These are phyloP conservation scores for Calephelis nemesis DNA, from an alignment of 1,140 invertebrate species.

Conservation along the genomic window DNA sequence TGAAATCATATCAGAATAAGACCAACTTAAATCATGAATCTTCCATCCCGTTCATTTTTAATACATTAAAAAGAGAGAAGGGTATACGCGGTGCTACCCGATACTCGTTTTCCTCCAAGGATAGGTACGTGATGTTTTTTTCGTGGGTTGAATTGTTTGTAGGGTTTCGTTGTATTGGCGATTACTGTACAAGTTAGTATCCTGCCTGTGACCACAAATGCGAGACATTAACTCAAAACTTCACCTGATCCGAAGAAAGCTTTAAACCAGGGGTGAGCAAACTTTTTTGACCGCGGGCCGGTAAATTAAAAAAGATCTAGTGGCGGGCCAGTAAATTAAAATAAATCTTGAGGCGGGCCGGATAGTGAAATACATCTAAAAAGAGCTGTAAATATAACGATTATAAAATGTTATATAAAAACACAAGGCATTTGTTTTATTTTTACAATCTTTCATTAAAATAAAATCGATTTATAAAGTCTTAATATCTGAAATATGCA, in stretches of 20 bases:
- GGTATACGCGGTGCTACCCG: conserved; percentile 58
- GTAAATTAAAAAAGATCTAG: too few species aligned
- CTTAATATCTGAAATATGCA: too few species aligned
- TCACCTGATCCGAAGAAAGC: conserved; percentile 23
- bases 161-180: conserved; percentile 76
- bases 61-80: conserved; percentile 43
- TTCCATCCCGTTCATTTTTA: conserved; percentile 43
- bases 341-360: too few species aligned
- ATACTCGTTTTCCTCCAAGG: conserved; percentile 75
- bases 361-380: too few species aligned
- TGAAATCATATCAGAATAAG: conserved; percentile 61
- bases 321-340: too few species aligned
- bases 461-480: too few species aligned
- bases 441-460: too few species aligned
- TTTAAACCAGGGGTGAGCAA: neutral
- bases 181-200: conserved; percentile 74
- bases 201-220: conserved; percentile 74
- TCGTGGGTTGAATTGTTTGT: conserved; percentile 75
- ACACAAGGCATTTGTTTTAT: too few species aligned
- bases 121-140: conserved; percentile 76
- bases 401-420: too few species aligned
- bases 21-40: conserved; percentile 46
- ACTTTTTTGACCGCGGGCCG: too few species aligned
- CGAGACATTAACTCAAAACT: conserved; percentile 50
- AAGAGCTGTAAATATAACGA: too few species aligned